These are phyloP conservation scores for Oscheius sp. DNA, from an alignment of 1,140 invertebrate genomes.

Conservation along the genomic window DNA sequence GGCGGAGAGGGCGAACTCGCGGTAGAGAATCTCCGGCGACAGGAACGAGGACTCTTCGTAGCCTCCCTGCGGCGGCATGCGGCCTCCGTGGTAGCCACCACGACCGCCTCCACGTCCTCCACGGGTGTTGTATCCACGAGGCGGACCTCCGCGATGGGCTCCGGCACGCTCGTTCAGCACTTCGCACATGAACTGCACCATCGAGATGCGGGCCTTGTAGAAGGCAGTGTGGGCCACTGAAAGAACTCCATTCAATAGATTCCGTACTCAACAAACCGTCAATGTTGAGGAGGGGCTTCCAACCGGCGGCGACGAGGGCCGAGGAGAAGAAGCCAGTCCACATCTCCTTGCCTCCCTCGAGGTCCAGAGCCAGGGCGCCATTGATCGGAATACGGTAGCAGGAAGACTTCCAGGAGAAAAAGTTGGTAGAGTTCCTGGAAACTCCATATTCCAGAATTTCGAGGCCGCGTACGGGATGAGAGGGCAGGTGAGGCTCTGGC, in stretches of 20 bases:
- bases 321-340: constrained; percentile 55
- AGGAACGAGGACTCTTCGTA: not conserved
- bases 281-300: constrained; percentile 45
- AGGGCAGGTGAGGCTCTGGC: constrained; percentile 48
- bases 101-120: constrained; percentile 10
- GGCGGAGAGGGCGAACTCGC: constrained; percentile 37
- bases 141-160: not conserved
- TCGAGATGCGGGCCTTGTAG: constrained; percentile 46
- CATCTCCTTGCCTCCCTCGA: constrained; percentile 54
- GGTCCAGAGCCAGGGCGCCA: constrained; percentile 36
- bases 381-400: constrained; percentile 46
- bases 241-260: constrained; percentile 8
- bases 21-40: constrained; percentile 35
- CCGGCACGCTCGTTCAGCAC: constrained; percentile 32
- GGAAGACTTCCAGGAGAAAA: constrained; percentile 51
- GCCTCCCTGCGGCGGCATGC: not conserved
- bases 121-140: not conserved
- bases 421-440: constrained; percentile 44
- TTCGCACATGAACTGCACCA: constrained; percentile 53
- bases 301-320: constrained; percentile 45
- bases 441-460: constrained; percentile 19
- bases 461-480: constrained; percentile 34
- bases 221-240: constrained; percentile 50
- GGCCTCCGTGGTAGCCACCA: not conserved
- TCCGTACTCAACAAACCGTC: constrained; percentile 36